Percentiles rank a stretch among this genome's conserved stretches.
These are phyloP conservation scores for Trypoxylus dichotomus DNA, from an alignment of 1,140 invertebrate species.

Conservation along the genomic window DNA sequence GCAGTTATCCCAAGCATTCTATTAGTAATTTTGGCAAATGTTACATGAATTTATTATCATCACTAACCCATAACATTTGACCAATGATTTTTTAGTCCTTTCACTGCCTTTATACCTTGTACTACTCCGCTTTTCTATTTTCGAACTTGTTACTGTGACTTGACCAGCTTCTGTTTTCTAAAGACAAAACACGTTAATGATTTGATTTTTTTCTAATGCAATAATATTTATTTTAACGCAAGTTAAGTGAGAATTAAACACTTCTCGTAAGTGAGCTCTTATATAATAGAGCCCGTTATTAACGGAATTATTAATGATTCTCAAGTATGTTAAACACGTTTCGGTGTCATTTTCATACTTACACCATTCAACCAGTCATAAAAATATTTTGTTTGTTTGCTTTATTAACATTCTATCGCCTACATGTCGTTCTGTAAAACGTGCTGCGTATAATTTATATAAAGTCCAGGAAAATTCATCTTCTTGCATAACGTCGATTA, in stretches of 20 bases:
- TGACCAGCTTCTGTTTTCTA: neutral
- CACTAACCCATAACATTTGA: too few relatives aligned
- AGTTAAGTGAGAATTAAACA: neutral
- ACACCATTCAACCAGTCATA: neutral
- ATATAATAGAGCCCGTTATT: slow-evolving; percentile 10
- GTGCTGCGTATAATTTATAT: slow-evolving; percentile 10
- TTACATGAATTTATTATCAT: too few relatives aligned
- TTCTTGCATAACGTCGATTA: slow-evolving; percentile 11
- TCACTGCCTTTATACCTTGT: too few relatives aligned
- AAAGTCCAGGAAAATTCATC: slow-evolving; percentile 1
- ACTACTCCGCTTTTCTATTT: too few relatives aligned
- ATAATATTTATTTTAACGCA: neutral
- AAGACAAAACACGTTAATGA: neutral
- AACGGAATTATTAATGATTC: slow-evolving; percentile 22
- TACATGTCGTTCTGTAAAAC: neutral
- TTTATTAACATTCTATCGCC: slow-evolving; percentile 23
- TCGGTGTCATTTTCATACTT: slow-evolving; percentile 16
- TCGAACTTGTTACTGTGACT: neutral
- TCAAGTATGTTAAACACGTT: slow-evolving; percentile 11
- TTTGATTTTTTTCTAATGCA: neutral
- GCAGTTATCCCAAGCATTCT: too few relatives aligned
- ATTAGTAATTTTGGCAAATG: too few relatives aligned
- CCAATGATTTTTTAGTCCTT: too few relatives aligned
- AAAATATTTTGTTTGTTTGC: slow-evolving; percentile 23
- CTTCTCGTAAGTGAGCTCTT: neutral